Base-by-base conservation (phyloP, 2,113 vertebrate species). In the Oncorhynchus clarkii region DNA sequence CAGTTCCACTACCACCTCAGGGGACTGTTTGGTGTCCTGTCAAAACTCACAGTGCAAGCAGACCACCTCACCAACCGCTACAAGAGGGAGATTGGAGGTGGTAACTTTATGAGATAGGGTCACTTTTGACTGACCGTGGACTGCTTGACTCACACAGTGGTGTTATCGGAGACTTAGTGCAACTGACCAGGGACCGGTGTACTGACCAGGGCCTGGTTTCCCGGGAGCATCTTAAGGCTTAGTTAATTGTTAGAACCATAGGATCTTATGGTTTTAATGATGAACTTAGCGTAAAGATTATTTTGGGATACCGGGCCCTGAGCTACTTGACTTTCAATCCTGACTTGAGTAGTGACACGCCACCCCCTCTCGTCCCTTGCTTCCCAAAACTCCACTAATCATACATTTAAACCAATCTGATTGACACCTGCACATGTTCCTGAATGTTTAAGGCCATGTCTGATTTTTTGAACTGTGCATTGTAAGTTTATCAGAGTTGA, bases 1-100 rank as follows among this genome's bases (percentile, higher is more conserved):
- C 91, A 93, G 85, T 93, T 95, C 74, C 93, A 93, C 54, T 94
- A 86, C 66, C 93, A 95, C 77, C 91, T 95, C 34, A 83, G 86
- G 0, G 94, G 93, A 89, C 90, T 95, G 60, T 95, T 94, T n/a
- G 89, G 90, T 0, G 92, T 95, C 73, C 80, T 95, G 74, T 93
- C 92, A 49, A 94, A 95, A 79, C 93, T 95, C 80, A 94, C 93
- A 0, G 31, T 85, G 76, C 93, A 93, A 31, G 93, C 94, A 0
- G 92, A 94, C 82, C 80, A 90, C 85, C 91, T 94, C 70, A 95
- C 94, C 66, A 94, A 90, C 84, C 74, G 93, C 20, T 94, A 94
- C 90, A 94, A 94, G 87, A 82, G 91, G 13, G 93, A 95, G 73
- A 93, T 95, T 0, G 93, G 92, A 22, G 91, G 92, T 0, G 90